A percentile compares a stretch with the other conserved stretches of the same genome.
These are phyloP conservation scores for Agrochola circellaris DNA, from an alignment of 2,888 invertebrate genomes.

Conservation along the genomic window DNA sequence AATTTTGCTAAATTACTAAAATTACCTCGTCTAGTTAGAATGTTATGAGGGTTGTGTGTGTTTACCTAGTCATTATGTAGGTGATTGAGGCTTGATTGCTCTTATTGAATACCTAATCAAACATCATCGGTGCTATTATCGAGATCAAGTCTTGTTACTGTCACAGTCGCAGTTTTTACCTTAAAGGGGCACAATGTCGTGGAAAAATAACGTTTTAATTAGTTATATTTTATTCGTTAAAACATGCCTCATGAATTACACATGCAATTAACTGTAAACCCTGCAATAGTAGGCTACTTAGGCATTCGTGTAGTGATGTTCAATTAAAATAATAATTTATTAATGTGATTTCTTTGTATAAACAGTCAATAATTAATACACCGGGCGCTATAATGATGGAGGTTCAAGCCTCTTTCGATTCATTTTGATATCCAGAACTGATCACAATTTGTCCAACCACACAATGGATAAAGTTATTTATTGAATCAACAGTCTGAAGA, in stretches of 20 bases:
- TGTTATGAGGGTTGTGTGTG: slow-evolving; percentile 47
- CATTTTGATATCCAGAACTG: slow-evolving; percentile 23
- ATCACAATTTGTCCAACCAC: slow-evolving; percentile 29
- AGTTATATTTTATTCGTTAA: slow-evolving; percentile 64
- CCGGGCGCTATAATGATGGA: slow-evolving; percentile 20
- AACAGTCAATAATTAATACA: slow-evolving; percentile 47
- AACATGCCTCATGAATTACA: slow-evolving; percentile 76
- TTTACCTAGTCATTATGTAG: slow-evolving; percentile 54
- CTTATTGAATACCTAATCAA: slow-evolving; percentile 70
- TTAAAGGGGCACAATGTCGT: slow-evolving; percentile 63
- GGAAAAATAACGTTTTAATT: slow-evolving; percentile 61
- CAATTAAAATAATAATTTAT: slow-evolving; percentile 60
- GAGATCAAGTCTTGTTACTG: slow-evolving; percentile 57
- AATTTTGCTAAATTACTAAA: slow-evolving; percentile 50
- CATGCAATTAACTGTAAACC: slow-evolving; percentile 76
- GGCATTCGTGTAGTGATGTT: slow-evolving; percentile 51
- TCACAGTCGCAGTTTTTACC: slow-evolving; percentile 65
- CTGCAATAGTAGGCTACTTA: slow-evolving; percentile 53
- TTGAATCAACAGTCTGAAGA: slow-evolving; percentile 27
- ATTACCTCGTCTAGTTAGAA: slow-evolving; percentile 47
- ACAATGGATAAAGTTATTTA: slow-evolving; percentile 32
- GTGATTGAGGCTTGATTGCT: slow-evolving; percentile 68
- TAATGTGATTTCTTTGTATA: slow-evolving; percentile 53
- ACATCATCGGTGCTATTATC: slow-evolving; percentile 61
- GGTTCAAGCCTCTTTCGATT: slow-evolving; percentile 9